Conservation (phyloP, 1,140 invertebrate genomes). For the Cydia fagiglandana region DNA sequence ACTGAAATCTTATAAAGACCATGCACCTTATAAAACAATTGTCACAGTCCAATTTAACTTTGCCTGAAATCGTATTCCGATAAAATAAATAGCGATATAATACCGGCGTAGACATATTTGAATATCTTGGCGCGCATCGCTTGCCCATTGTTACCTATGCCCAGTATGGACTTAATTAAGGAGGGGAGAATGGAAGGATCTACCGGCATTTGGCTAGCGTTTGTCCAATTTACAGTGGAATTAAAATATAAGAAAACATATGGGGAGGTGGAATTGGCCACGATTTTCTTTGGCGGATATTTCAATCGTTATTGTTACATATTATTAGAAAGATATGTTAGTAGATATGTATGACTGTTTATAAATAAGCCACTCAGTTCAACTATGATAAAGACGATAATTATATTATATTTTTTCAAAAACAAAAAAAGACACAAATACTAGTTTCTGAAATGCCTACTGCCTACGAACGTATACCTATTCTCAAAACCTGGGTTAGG, state of each 20-base stretch:
- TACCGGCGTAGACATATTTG: conserved; percentile 75
- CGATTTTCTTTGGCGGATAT: conserved; percentile 10
- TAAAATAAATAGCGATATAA: conserved; percentile 73
- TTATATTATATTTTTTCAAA: too few species aligned
- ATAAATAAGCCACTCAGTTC: too few species aligned
- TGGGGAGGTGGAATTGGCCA: conserved; percentile 18
- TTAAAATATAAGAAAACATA: conserved; percentile 30
- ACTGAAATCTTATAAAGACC: not conserved
- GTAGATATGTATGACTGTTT: not conserved
- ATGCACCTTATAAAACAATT: conserved; percentile 28
- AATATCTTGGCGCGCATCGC: conserved; percentile 74
- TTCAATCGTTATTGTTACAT: not conserved
- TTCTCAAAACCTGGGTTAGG: too few species aligned
- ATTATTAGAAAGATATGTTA: not conserved
- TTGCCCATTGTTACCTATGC: conserved; percentile 68
- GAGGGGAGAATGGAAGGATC: conserved; percentile 68
- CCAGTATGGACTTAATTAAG: conserved; percentile 78
- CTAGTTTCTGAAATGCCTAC: too few species aligned
- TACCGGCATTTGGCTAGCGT: conserved; percentile 62
- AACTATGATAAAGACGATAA: too few species aligned
- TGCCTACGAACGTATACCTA: too few species aligned
- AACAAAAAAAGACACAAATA: too few species aligned
- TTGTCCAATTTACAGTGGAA: conserved; percentile 44
- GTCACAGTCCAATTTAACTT: conserved; percentile 31
- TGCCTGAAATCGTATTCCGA: conserved; percentile 40